Evolutionary conservation across 2,113 vertebrate species (phyloP).

Genomic region (Silurus asotus): DNA sequence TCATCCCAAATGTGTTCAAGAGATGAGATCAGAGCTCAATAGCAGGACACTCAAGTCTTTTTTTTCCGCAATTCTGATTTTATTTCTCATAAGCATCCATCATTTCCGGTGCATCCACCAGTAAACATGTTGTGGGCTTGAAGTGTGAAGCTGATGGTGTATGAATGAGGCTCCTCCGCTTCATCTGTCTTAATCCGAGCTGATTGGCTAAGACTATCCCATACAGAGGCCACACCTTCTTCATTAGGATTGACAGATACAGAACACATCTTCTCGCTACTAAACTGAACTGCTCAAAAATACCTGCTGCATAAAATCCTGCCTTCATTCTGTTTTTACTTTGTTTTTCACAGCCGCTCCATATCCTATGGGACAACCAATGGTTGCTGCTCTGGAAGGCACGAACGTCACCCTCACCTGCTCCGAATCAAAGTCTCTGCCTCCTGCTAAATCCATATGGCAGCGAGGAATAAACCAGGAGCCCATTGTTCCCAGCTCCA

Average conservation of each 20-base stretch:
- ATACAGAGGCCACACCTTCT: background rate
- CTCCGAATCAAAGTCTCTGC: constrained; percentile 69
- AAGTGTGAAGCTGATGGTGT: no score
- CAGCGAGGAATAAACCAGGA: constrained; percentile 64
- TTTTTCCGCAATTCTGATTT: no score
- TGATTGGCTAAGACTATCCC: background rate
- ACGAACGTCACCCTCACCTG: constrained; percentile 76
- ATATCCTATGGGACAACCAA: constrained; percentile 71
- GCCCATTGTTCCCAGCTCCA: constrained; percentile 66
- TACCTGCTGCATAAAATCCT: background rate
- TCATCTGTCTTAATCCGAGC: no score
- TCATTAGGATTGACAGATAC: background rate
- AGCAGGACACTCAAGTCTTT: no score
- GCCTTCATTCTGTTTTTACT: background rate
- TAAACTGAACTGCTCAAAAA: background rate
- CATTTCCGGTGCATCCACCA: no score
- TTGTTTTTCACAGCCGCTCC: constrained; percentile 71
- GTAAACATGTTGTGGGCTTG: no score
- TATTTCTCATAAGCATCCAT: no score
- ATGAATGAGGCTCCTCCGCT: no score
- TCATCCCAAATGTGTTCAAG: no score
- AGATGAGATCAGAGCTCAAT: no score
- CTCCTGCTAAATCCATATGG: constrained; percentile 80
- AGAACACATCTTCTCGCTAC: background rate
- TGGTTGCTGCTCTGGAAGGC: constrained; percentile 76